Evolutionary conservation across 2,113 vertebrate genomes (phyloP), one percentile per base, ranked within the genome.

Genomic region (Pungitius pungitius): DNA sequence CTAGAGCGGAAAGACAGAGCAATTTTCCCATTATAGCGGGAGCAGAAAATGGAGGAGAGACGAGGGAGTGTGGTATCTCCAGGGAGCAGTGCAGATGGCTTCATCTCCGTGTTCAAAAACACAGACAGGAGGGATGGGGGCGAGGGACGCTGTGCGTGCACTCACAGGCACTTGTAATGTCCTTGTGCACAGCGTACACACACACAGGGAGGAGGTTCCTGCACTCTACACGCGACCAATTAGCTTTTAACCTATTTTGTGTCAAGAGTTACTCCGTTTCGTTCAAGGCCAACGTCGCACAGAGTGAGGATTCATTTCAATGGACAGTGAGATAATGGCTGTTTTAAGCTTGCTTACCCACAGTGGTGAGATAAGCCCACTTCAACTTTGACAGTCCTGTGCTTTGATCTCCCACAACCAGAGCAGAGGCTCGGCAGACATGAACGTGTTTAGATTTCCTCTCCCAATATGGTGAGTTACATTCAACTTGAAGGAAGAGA

Each of bases 1-100:
- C 83, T 89, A 88, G 91, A 93, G 92, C 88, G 85, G 89, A 93
- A 93, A 93, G 86, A 88, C 81, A 75, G 87, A 90, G 80, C 90
- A 88, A 93, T 93, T 92, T 93, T 83, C 89, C 87, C 85, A 90
- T 90, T 91, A 90, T 78, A 72, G 82, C 58, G 7, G 85, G 75
- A 88, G 89, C 82, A 88, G 87, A 86, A 89, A 87, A 89, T 82
- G 84, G 81, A 89, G 82, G 84, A 73, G 81, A 83, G 85, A 75
- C 47, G 57, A 66, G 87, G 86, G 89, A 90, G 87, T 64, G 60
- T 0, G 6, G 73, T 63, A 81, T 89, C 92, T 92, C 91, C 72
- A 69, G 90, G 91, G 90, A 91, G 69, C 68, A 1, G 80, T 75
- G 62, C 91, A 92, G 91, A 91, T 92, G 92, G 90, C 89, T 92